Evolutionary conservation across 2,113 vertebrate species (phyloP).

Genomic region (Chionis minor): DNA sequence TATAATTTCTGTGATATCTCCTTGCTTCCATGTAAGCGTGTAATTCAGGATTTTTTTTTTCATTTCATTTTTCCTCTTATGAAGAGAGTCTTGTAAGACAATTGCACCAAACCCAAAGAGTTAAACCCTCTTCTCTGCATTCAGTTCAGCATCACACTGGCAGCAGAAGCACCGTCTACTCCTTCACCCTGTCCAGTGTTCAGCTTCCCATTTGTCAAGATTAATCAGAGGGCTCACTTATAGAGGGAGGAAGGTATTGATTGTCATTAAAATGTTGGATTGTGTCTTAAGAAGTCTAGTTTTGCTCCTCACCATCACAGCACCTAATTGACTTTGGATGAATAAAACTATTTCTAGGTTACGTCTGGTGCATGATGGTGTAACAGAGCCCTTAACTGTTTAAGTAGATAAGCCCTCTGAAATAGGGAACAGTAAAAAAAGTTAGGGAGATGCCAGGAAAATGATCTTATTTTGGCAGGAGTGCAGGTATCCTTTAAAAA

Average conservation of each 20-base stretch:
- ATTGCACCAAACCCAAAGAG: background rate
- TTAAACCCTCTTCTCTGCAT: background rate
- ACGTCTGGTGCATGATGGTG: background rate
- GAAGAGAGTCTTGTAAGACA: background rate
- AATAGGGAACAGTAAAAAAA: background rate
- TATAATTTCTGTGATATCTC: background rate
- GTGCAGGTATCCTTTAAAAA: background rate
- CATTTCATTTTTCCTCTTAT: background rate
- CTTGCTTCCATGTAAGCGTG: background rate
- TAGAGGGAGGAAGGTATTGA: background rate
- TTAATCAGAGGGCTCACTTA: background rate
- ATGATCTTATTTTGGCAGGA: background rate
- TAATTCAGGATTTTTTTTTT: background rate
- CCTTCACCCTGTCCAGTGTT: background rate
- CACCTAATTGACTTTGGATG: background rate
- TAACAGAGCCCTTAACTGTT: background rate
- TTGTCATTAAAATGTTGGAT: background rate
- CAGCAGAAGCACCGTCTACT: background rate
- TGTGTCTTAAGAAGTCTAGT: background rate
- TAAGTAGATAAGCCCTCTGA: background rate
- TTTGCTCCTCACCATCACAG: background rate
- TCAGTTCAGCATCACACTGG: background rate
- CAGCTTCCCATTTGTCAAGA: background rate
- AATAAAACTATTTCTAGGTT: background rate
- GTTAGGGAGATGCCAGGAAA: background rate